Conservation (phyloP, 2,888 invertebrate genomes). For the Microctonus hyperodae region DNA sequence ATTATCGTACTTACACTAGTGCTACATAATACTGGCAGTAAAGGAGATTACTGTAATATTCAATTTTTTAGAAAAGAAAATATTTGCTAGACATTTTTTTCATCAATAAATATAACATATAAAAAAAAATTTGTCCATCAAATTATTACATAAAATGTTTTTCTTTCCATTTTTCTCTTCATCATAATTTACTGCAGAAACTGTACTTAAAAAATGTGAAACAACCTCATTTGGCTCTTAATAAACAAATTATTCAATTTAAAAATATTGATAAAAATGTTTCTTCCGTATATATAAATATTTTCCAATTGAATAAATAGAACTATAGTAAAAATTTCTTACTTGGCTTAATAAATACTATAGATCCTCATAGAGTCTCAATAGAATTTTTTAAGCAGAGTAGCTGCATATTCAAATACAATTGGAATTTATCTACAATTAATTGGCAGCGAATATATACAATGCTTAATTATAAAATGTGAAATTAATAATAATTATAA, state of each 20-base stretch:
- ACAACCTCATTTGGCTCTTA: no score
- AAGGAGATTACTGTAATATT: constrained; percentile 57
- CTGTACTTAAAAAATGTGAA: no score
- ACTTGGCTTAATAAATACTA: no score
- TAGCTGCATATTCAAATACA: neutral
- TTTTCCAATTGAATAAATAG: neutral
- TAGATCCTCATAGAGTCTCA: no score
- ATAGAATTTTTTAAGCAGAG: no score
- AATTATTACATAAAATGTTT: no score
- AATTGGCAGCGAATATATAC: neutral
- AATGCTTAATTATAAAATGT: constrained; percentile 12
- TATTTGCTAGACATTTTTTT: neutral
- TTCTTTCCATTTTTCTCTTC: no score
- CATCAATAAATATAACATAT: constrained; percentile 26
- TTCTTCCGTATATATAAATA: neutral
- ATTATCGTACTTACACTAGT: constrained; percentile 52
- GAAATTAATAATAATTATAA: constrained; percentile 1
- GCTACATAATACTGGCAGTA: constrained; percentile 62
- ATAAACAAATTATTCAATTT: no score
- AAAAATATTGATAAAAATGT: neutral
- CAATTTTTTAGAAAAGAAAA: neutral
- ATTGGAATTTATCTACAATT: neutral
- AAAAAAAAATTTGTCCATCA: no score
- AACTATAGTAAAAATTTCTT: neutral
- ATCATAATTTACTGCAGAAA: no score